Base-by-base conservation (phyloP, 1,140 invertebrate genomes). In the Centruroides vittatus region DNA sequence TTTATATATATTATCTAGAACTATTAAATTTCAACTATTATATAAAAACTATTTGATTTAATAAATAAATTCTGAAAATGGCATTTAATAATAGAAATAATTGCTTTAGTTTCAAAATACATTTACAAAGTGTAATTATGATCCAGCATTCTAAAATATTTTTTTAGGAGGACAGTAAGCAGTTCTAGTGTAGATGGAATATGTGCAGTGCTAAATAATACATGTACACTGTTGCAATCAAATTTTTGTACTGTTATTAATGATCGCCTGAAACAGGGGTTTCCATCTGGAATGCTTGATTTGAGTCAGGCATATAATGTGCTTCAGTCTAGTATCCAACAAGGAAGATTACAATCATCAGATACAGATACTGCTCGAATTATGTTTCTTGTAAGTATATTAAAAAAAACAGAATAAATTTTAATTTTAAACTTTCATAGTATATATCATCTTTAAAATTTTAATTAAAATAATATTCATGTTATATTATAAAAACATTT, bases 171-270 rank as follows among this genome's bases (percentile, higher is more conserved):
- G 61, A 85, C 89, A 13, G 81, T 94, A 57, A 86, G 86, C 7
- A 94, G 86, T 69, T 86, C 86, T 67, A 97, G 87, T 71, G 81
- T 97, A 53, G 94, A 99, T 74, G 94, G 93, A 49, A 85, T 93
- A 53, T 98, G 96, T 78, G 93, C 93, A 46, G 90, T 97, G 67
- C 83, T 99, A 4, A 99, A 99, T 74, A 93, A 95, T 76, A 88
- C 88, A 2, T 86, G 86, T 68, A 82, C 86, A 3, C 81, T 90
- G 54, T 76, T 99, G 41, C 95, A 98, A 76, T 84, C 86, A 58
- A 86, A 89, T 66, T 92, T 90, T 71, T 82, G 84, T 13, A 81
- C 81, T 59, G 82, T 88, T 46, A 78, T 98, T 35, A 83, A 85
- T 58, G 79, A 79, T 34, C 81, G 84, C 53, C 74, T 98, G 34